These are phyloP conservation scores for Melitaea cinxia DNA, from an alignment of 1,140 invertebrate species.

Conservation along the genomic window DNA sequence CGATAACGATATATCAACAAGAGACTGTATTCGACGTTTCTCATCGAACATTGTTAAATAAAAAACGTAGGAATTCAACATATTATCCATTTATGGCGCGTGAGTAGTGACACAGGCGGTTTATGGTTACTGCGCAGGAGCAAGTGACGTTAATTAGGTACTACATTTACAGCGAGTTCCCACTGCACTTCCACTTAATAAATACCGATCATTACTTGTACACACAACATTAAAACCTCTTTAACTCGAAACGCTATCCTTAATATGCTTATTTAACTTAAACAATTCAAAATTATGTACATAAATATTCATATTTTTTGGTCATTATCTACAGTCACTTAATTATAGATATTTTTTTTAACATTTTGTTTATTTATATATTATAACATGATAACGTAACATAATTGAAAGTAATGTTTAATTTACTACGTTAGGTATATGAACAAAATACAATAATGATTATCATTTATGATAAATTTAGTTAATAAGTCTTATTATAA, in stretches of 20 bases:
- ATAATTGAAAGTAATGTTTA: background rate
- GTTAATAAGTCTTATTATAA: background rate
- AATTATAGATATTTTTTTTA: too few relatives aligned
- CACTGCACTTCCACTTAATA: slow-evolving; percentile 37
- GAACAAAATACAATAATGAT: background rate
- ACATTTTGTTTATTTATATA: too few relatives aligned
- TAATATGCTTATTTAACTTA: slow-evolving; percentile 7
- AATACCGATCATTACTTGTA: slow-evolving; percentile 33
- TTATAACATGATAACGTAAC: too few relatives aligned
- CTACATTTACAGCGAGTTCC: slow-evolving; percentile 40
- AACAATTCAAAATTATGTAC: too few relatives aligned
- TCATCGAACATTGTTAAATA: slow-evolving; percentile 40
- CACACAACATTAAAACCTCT: slow-evolving; percentile 26
- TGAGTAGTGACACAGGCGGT: slow-evolving; percentile 36
- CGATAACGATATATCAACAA: slow-evolving; percentile 5
- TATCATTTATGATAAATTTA: too few relatives aligned
- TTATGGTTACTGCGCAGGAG: slow-evolving; percentile 38
- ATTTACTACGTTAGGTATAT: background rate
- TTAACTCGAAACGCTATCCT: slow-evolving; percentile 18
- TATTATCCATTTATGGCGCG: slow-evolving; percentile 39
- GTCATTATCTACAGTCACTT: too few relatives aligned
- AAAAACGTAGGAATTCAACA: slow-evolving; percentile 45
- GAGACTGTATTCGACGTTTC: slow-evolving; percentile 27
- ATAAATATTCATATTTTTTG: too few relatives aligned
- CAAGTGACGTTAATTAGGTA: slow-evolving; percentile 50